Evolutionary conservation across 2,113 vertebrate species (phyloP).

Genomic region (Aythya baeri): DNA sequence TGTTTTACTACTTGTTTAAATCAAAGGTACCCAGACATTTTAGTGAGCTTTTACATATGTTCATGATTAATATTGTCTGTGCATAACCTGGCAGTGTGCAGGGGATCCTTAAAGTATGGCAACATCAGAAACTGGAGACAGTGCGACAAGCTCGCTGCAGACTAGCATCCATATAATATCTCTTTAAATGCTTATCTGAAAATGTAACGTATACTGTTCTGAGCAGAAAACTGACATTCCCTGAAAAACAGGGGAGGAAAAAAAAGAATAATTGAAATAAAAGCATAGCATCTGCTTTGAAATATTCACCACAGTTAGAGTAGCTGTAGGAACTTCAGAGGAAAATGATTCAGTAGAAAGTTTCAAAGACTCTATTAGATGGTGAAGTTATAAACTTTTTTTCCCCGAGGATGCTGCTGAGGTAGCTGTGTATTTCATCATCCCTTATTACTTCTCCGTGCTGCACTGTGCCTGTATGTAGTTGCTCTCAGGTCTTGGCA

Average conservation of each 20-base stretch:
- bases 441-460: accelerated
- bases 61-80: not conserved
- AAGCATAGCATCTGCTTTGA: constrained; percentile 8
- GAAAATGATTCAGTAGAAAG: constrained; percentile 23
- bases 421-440: not conserved
- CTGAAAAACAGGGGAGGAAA: not conserved
- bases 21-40: not conserved
- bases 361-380: constrained; percentile 40
- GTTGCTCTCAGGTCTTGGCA: accelerated
- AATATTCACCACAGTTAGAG: constrained; percentile 25
- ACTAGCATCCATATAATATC: not conserved
- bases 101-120: constrained; percentile 27
- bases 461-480: accelerated
- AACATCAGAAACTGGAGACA: constrained; percentile 7
- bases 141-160: not conserved
- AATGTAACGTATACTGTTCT: not conserved
- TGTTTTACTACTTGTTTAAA: not conserved
- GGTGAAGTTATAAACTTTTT: not conserved
- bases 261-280: constrained; percentile 37
- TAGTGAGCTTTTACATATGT: not conserved
- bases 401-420: not conserved
- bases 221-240: constrained; percentile 46
- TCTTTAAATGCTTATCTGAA: constrained; percentile 25
- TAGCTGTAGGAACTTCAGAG: constrained; percentile 52
- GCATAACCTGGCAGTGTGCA: not conserved